Conservation (phyloP, 2,113 vertebrate species). For the Zeus faber region DNA sequence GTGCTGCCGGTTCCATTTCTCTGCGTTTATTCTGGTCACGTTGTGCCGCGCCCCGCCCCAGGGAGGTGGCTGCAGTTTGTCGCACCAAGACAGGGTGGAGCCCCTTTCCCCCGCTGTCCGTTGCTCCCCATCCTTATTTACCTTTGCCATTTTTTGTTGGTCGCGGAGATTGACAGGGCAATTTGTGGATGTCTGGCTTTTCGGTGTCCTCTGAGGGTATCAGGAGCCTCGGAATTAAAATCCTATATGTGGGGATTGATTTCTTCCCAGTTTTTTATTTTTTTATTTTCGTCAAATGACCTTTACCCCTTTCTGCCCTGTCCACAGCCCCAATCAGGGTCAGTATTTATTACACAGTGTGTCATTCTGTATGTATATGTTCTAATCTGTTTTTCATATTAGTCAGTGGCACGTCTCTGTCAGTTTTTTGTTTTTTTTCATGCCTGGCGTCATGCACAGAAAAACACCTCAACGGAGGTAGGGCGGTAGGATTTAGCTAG, state of each 20-base stretch:
- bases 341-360: too few relatives aligned
- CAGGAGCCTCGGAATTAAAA: slow-evolving; percentile 67
- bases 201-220: slow-evolving; percentile 61
- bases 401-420: too few relatives aligned
- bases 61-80: too few relatives aligned
- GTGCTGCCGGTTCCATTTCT: neutral
- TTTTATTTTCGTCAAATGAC: slow-evolving; percentile 40
- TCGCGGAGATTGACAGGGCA: slow-evolving; percentile 71
- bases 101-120: neutral
- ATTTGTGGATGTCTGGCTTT: slow-evolving; percentile 69
- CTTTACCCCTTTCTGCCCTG: slow-evolving; percentile 49
- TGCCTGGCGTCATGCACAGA: too few relatives aligned
- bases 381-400: too few relatives aligned
- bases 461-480: too few relatives aligned
- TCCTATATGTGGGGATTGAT: slow-evolving; percentile 61
- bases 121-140: slow-evolving; percentile 32
- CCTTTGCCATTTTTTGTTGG: slow-evolving; percentile 49
- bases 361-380: too few relatives aligned
- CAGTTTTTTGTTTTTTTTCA: too few relatives aligned
- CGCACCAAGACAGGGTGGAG: neutral
- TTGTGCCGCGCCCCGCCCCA: neutral
- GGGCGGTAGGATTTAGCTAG: too few relatives aligned
- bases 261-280: slow-evolving; percentile 37
- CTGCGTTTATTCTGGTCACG: neutral
- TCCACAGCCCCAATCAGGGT: slow-evolving; percentile 23